Percentiles rank a stretch among this genome's conserved stretches.
Conservation (phyloP, 2,113 vertebrate genomes). For the Tinamus guttatus region DNA sequence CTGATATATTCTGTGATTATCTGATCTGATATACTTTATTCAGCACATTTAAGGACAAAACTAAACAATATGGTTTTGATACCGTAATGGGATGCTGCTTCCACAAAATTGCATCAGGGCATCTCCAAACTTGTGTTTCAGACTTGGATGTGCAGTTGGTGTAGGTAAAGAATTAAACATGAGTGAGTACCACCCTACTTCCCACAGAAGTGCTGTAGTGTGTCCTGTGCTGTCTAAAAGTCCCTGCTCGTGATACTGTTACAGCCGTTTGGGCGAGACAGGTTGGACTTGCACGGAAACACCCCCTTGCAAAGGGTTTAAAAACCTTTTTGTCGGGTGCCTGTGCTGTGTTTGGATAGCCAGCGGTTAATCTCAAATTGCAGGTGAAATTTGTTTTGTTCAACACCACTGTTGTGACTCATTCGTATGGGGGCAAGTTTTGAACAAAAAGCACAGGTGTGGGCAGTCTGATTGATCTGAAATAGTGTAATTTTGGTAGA, state of each 20-base stretch:
- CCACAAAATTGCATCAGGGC: background rate
- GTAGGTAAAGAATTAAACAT: background rate
- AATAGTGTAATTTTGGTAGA: conserved; percentile 1
- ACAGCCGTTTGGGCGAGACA: fast-evolving
- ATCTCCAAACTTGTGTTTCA: background rate
- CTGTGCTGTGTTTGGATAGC: background rate
- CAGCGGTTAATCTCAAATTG: conserved; percentile 17
- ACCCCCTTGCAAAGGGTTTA: background rate
- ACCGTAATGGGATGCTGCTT: background rate
- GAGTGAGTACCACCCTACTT: background rate
- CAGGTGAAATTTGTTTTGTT: conserved; percentile 12
- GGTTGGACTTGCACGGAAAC: background rate
- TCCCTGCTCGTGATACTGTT: background rate
- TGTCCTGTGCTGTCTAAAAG: background rate
- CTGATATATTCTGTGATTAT: background rate
- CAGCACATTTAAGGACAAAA: background rate
- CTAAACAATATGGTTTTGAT: background rate
- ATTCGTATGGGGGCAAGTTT: conserved; percentile 31
- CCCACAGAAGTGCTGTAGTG: fast-evolving
- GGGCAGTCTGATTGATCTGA: conserved; percentile 16
- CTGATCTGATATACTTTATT: too few relatives aligned
- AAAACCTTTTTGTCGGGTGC: background rate
- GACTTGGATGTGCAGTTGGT: background rate
- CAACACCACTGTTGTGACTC: conserved; percentile 28
- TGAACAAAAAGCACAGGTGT: conserved; percentile 39